Percentiles rank a stretch among this genome's conserved stretches.
These are phyloP conservation scores for Phrynocephalus vlangalii DNA, from an alignment of 2,797 vertebrate species.

Conservation along the genomic window DNA sequence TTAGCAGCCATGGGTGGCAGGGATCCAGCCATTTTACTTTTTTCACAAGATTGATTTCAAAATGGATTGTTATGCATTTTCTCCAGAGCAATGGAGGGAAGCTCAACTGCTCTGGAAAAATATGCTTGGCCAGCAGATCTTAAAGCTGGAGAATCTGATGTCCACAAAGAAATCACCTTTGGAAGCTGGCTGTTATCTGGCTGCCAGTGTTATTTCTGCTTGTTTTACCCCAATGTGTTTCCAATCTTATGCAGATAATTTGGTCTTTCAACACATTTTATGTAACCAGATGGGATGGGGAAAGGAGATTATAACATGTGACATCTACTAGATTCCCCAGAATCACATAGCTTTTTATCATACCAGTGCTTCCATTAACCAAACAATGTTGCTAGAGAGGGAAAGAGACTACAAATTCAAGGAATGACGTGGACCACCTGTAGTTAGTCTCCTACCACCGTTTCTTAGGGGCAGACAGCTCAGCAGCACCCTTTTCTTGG, in stretches of 20 bases:
- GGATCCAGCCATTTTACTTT: slow-evolving; percentile 44
- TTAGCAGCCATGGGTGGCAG: neutral
- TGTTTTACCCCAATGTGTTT: neutral
- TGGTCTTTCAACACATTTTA: neutral
- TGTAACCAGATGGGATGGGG: neutral
- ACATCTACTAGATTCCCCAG: neutral
- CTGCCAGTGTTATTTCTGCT: neutral
- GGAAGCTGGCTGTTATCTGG: neutral
- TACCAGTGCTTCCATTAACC: neutral
- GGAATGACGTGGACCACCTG: too few species aligned
- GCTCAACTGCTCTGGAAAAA: slow-evolving; percentile 31
- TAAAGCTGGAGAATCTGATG: neutral
- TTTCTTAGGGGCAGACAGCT: too few species aligned
- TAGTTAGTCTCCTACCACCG: neutral
- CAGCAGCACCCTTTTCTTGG: too few species aligned
- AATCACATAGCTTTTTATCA: neutral
- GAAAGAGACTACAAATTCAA: neutral
- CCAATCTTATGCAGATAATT: neutral
- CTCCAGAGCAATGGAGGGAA: slow-evolving; percentile 33
- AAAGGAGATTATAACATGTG: neutral
- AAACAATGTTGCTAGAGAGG: neutral
- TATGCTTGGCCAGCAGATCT: neutral
- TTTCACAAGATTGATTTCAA: slow-evolving; percentile 26
- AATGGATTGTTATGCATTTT: slow-evolving; percentile 28
- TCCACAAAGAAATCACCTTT: neutral